Percentiles rank a stretch among this genome's conserved stretches.
These are phyloP conservation scores for Pseudachorutes palmiensis DNA, from an alignment of 1,140 invertebrate genomes.

Conservation along the genomic window DNA sequence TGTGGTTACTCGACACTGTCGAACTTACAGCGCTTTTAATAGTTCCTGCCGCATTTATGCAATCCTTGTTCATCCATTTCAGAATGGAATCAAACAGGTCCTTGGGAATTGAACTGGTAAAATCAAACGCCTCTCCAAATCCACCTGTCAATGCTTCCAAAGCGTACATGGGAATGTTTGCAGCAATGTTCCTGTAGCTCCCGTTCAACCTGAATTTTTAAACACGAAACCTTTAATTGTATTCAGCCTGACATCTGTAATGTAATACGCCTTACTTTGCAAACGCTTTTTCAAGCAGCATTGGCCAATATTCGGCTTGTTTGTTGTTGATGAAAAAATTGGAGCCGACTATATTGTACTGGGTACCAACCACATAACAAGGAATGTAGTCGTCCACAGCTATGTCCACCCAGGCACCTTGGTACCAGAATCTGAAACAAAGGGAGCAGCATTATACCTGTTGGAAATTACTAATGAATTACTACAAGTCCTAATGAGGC, in stretches of 20 bases:
- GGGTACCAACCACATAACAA: neutral
- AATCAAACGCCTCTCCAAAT: neutral
- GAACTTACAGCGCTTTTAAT: neutral
- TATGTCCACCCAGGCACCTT: neutral
- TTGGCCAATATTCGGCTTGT: slow-evolving; percentile 2
- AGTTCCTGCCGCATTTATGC: neutral
- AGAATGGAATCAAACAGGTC: neutral
- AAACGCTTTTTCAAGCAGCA: slow-evolving; percentile 3
- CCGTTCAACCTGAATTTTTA: neutral
- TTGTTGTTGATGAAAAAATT: slow-evolving; percentile 4
- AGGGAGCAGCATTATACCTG: neutral
- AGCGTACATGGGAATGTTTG: neutral
- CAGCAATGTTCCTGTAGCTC: neutral
- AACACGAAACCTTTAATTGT: neutral
- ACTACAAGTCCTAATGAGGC: neutral
- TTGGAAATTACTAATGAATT: neutral
- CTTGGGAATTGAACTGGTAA: neutral
- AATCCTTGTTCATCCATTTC: neutral
- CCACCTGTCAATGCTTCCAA: neutral
- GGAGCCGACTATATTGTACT: neutral
- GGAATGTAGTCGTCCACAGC: neutral
- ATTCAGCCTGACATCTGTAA: neutral
- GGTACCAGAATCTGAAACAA: neutral
- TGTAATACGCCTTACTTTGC: neutral
- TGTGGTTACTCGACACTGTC: neutral